Conservation (phyloP, 2,113 vertebrate genomes). For the Naja naja region DNA sequence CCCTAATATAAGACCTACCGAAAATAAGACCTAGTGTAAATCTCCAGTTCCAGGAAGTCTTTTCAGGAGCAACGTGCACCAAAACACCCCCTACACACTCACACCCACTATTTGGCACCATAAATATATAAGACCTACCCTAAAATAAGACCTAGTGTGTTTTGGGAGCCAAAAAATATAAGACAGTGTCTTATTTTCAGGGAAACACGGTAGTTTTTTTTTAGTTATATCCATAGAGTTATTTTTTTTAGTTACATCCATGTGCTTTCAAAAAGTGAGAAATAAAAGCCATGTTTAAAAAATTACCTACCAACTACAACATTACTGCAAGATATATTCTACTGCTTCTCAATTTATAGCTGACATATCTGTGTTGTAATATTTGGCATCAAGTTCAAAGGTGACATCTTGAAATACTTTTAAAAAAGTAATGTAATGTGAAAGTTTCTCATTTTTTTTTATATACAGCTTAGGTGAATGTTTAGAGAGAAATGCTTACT, state of each 20-base stretch:
- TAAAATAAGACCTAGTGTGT: too few relatives aligned
- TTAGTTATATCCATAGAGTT: background rate
- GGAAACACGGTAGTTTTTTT: background rate
- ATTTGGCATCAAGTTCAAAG: background rate
- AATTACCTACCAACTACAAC: background rate
- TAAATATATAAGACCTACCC: too few relatives aligned
- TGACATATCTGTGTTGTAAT: background rate
- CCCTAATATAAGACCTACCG: too few relatives aligned
- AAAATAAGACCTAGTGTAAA: too few relatives aligned
- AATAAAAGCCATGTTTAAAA: background rate
- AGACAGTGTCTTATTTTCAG: too few relatives aligned
- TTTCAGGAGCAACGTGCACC: too few relatives aligned
- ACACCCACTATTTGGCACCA: too few relatives aligned
- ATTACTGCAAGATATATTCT: background rate
- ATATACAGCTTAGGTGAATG: background rate
- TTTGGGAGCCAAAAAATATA: too few relatives aligned
- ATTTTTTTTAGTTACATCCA: background rate
- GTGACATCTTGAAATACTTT: background rate
- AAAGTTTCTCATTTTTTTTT: background rate
- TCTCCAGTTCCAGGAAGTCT: too few relatives aligned
- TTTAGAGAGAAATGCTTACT: background rate
- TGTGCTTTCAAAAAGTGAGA: background rate
- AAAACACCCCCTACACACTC: too few relatives aligned
- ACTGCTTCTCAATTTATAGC: background rate
- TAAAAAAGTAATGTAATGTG: background rate